Base-by-base conservation (phyloP, 2,888 invertebrate species). In the Dicycla oo region DNA sequence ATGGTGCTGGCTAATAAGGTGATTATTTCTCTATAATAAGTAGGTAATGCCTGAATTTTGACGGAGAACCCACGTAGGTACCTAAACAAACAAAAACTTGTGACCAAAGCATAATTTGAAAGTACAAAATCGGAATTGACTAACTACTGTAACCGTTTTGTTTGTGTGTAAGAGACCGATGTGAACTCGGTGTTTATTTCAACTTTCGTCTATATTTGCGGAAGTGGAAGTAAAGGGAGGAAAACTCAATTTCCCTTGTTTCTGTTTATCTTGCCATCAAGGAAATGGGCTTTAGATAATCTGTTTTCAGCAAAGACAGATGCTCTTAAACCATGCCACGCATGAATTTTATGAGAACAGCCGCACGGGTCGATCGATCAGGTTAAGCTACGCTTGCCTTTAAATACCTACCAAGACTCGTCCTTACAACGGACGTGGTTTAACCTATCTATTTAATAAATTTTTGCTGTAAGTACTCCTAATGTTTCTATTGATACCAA, bases 201-300 rank as follows among this genome's bases (percentile, higher is more conserved):
- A 34, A 13, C 4, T 11, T 65, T 30, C 49, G 13, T 30, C 10
- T 40, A 6, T 38, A 2, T 38, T 47, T 7, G 11, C 3, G 1
- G 30, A 51, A 15, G 20, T 26, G 38, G 34, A 26, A 8, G 40
- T 60, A 43, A 43, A 34, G 40, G 40, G 18, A 23, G 38, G 26
- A 69, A n/a, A 47, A 58, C 23, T 47, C 13, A 38, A 75, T 56
- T 67, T 73, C 18, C 51, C 15, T 58, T 38, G 45, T 43, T 43
- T 11, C 43, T 30, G 56, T 69, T 49, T 23, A 65, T 72, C 65
- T 71, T 26, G 65, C 57, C 47, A 15, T 26, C 3, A 51, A 26
- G 60, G 49, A 60, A 54, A 68, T 64, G 18, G 40, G 10, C 18
- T 0, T 40, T 3, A 40, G 23, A 20, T 20, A 6, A 40, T 40